Evolutionary conservation across 2,888 invertebrate genomes (phyloP).

Genomic region (Autographa pulchrina): DNA sequence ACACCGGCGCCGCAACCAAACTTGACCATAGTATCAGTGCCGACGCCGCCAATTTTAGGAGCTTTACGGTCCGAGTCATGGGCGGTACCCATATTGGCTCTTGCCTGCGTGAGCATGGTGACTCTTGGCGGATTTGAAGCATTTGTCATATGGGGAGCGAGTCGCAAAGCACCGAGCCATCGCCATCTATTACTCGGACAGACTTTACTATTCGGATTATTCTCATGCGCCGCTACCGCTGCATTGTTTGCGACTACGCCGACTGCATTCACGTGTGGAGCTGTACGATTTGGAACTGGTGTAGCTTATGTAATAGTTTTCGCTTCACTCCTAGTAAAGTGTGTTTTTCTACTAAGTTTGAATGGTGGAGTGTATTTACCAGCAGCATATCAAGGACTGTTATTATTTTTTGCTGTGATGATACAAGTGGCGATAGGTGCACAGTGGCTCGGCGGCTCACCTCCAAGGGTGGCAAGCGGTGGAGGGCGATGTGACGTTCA

Average conservation of each 20-base stretch:
- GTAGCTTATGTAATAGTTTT: constrained; percentile 96
- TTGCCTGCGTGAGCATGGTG: constrained; percentile 95
- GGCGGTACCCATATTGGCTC: constrained; percentile 96
- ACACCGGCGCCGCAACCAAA: constrained; percentile 72
- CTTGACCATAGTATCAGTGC: constrained; percentile 66
- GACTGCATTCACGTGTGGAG: constrained; percentile 94
- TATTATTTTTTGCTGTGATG: constrained; percentile 96
- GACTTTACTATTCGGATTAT: constrained; percentile 95
- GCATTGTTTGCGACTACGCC: constrained; percentile 94
- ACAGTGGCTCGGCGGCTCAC: constrained; percentile 95
- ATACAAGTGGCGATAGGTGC: constrained; percentile 96
- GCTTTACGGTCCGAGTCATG: constrained; percentile 94
- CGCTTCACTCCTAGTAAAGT: constrained; percentile 97
- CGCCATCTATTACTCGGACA: constrained; percentile 96
- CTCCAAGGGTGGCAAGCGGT: constrained; percentile 87
- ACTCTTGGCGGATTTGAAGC: constrained; percentile 96
- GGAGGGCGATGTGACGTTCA: constrained; percentile 90
- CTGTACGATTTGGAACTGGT: constrained; percentile 95
- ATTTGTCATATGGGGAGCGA: constrained; percentile 95
- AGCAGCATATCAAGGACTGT: constrained; percentile 96
- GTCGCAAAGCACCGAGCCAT: constrained; percentile 94
- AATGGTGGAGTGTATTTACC: constrained; percentile 97
- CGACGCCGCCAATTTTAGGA: constrained; percentile 70
- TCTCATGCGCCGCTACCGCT: constrained; percentile 94
- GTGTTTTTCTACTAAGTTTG: constrained; percentile 97